These are phyloP conservation scores for Drosophila watanabei DNA, from an alignment of 1,140 invertebrate species.

Conservation along the genomic window DNA sequence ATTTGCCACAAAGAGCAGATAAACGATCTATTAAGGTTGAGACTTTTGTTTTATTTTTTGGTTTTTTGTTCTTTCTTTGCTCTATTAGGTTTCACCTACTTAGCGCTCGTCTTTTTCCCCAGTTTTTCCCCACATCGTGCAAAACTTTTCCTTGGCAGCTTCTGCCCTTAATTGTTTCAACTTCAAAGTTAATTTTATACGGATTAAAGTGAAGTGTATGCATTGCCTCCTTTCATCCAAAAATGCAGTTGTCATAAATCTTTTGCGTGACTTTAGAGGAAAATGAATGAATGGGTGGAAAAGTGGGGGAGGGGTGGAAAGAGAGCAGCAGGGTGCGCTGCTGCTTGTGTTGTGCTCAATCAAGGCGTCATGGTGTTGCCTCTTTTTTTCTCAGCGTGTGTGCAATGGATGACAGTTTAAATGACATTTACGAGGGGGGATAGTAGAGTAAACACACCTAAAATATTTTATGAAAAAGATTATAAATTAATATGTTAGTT, in stretches of 20 bases:
- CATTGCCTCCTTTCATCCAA: constrained; percentile 16
- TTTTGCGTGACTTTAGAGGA: background rate
- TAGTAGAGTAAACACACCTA: background rate
- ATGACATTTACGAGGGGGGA: constrained; percentile 16
- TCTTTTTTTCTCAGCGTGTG: background rate
- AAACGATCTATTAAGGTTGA: constrained; percentile 17
- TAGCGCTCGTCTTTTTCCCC: constrained; percentile 24
- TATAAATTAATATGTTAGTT: background rate
- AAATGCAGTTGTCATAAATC: constrained; percentile 37
- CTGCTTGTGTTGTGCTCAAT: constrained; percentile 26
- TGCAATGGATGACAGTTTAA: constrained; percentile 31
- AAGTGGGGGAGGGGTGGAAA: background rate
- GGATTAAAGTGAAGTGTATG: constrained; percentile 47
- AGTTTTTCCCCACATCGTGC: constrained; percentile 23
- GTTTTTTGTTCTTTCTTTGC: background rate
- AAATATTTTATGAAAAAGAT: background rate
- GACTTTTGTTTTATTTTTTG: constrained; percentile 14
- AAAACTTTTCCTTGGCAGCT: constrained; percentile 32
- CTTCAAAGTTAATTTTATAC: constrained; percentile 61
- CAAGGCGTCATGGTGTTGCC: constrained; percentile 29
- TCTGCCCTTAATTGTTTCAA: constrained; percentile 50
- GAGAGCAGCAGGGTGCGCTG: background rate
- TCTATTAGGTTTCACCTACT: constrained; percentile 26
- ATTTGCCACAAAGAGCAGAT: constrained; percentile 40
- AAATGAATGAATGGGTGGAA: constrained; percentile 7